Evolutionary conservation across 2,888 invertebrate species (phyloP).

Genomic region (Crematogaster levior): DNA sequence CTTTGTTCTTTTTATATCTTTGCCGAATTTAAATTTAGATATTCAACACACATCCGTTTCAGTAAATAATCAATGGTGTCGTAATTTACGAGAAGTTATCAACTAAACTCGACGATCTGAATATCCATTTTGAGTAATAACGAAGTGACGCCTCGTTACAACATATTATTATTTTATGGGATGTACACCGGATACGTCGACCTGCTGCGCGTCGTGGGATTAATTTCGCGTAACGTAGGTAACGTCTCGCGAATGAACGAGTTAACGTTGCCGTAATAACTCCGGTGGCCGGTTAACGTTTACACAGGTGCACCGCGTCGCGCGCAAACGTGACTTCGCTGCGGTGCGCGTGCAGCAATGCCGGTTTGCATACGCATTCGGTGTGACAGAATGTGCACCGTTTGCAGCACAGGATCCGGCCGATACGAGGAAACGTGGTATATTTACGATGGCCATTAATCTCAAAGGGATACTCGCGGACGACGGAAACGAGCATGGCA

Average conservation of each 20-base stretch:
- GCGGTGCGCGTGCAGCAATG: conserved; percentile 27
- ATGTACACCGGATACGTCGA: conserved; percentile 28
- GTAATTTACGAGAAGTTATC: conserved; percentile 18
- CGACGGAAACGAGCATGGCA: conserved; percentile 49
- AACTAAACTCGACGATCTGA: conserved; percentile 13
- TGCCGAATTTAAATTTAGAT: not conserved
- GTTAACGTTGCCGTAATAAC: conserved; percentile 70
- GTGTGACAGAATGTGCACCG: conserved; percentile 12
- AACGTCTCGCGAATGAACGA: conserved; percentile 66
- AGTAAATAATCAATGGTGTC: not conserved
- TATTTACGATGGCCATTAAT: conserved; percentile 64
- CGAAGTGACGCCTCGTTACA: conserved; percentile 43
- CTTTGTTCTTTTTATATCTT: not conserved
- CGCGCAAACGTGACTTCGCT: conserved; percentile 60
- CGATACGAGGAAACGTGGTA: conserved; percentile 47
- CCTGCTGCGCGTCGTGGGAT: conserved; percentile 53
- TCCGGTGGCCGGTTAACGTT: conserved; percentile 63
- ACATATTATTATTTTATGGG: conserved; percentile 47
- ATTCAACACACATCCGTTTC: not conserved
- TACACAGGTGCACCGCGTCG: conserved; percentile 66
- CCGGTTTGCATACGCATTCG: conserved; percentile 52
- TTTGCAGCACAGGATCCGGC: conserved; percentile 27
- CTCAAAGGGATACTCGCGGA: conserved; percentile 41
- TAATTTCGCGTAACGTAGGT: conserved; percentile 70
- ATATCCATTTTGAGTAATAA: conserved; percentile 34